Evolutionary conservation across 37 sponge, comb jelly and placozoan genomes (phyloP), one percentile per base, ranked within the genome.

Genomic region (Oscarella lobularis): DNA sequence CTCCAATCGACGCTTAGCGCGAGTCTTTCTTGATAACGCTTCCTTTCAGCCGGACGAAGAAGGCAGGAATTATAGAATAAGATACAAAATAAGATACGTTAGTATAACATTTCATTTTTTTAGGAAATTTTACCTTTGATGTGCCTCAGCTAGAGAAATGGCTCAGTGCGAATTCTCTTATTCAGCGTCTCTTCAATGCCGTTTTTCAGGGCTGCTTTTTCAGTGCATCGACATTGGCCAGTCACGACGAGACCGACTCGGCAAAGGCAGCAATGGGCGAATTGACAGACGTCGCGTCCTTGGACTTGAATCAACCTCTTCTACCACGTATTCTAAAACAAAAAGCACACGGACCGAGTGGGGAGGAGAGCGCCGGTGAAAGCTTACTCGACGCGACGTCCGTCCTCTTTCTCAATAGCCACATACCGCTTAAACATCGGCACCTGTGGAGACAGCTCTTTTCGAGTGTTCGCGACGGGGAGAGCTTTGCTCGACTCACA

Each of bases 401-500:
- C 71, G 71, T 68, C 33, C 71, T 68, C 6, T 68, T 29, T 14
- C 6, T 68, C 29, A 68, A 68, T 14, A 5, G 33, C 71, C 31
- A 14, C 65, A 6, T 90, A 34, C 83, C 88, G 0, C 33, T 67
- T 3, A 81, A 73, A 27, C 31, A 71, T 2, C 78, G 85, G 39
- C 88, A 90, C 29, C 67, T 41, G 27, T 37, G 85, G 38, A 82
- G 81, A 38, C 92, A 89, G 6, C 81, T 95, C 67, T 95, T 95
- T 74, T 88, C 83, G 55, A 95, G 89, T 41, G 5, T 38, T n/a
- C 67, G 72, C 0, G 87, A 95, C 38, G 95, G 95, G 29, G 80
- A 91, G 83, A 95, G 95, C 54, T 95, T 86, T 72, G 82, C 95
- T 5, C 88, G 84, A 1, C 37, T 95, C 38, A 40, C 90, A 29